phyloP scores from a whole-genome alignment of 2,888 invertebrate species.

The Diarsia brunnea region DNA sequence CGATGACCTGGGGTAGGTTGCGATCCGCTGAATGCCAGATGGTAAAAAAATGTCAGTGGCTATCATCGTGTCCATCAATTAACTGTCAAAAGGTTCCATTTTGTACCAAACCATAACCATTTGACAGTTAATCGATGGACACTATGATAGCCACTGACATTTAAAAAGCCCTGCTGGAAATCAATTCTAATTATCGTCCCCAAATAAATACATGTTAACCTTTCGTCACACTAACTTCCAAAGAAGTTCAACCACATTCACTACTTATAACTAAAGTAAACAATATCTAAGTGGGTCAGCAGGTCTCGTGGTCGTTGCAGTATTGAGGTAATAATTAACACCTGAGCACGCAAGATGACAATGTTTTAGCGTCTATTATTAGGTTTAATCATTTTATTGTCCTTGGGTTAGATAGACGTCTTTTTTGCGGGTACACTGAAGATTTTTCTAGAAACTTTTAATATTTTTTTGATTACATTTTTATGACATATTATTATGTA shows the following conservation, averaged over 20 bases:
- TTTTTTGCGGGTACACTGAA: not conserved
- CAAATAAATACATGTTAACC: not conserved
- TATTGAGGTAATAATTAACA: constrained; percentile 42
- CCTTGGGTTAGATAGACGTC: not conserved
- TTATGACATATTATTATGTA: too few species aligned
- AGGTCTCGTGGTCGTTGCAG: constrained; percentile 18
- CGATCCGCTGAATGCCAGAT: too few species aligned
- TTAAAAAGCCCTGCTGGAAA: too few species aligned
- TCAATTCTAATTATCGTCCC: not conserved
- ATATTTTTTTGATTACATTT: too few species aligned
- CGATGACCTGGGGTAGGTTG: too few species aligned
- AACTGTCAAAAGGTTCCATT: too few species aligned
- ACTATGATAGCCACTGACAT: too few species aligned
- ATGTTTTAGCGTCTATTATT: constrained; percentile 18
- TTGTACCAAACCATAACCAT: too few species aligned
- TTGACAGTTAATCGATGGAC: too few species aligned
- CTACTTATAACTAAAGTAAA: constrained; percentile 13
- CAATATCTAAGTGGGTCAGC: constrained; percentile 28
- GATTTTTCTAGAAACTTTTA: not conserved
- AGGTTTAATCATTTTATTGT: not conserved
- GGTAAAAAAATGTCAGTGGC: too few species aligned
- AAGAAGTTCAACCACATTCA: constrained; percentile 14
- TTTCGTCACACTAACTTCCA: not conserved
- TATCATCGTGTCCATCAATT: too few species aligned
- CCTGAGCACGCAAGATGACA: constrained; percentile 42